phyloP scores from a whole-genome alignment of 2,888 invertebrate genomes.

The Gastrophysa polygoni region DNA sequence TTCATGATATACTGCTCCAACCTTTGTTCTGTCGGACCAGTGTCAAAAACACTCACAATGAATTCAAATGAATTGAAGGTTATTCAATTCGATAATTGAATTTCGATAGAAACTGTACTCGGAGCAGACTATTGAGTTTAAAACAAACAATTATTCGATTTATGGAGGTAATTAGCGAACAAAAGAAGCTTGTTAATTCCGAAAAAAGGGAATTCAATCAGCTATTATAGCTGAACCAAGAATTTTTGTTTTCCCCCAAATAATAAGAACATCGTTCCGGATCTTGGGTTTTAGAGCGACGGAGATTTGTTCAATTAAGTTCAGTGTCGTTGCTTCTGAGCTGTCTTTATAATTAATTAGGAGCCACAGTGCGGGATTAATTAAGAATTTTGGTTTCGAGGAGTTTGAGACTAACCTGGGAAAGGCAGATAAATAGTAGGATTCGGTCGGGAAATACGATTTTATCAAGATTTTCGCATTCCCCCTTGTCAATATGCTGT shows the following conservation, averaged over 20 bases:
- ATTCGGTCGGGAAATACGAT: not conserved
- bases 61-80: not conserved
- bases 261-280: conserved; percentile 26
- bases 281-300: conserved; percentile 5
- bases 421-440: conserved; percentile 2
- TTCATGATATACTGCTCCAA: no score
- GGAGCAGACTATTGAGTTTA: not conserved
- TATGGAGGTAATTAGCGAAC: conserved; percentile 46
- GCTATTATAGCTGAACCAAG: conserved; percentile 35
- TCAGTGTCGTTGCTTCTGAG: conserved; percentile 24
- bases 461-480: not conserved
- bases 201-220: conserved; percentile 45
- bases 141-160: conserved; percentile 34
- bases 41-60: no score
- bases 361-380: conserved; percentile 24
- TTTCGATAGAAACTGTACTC: not conserved
- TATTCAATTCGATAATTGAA: not conserved
- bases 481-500: not conserved
- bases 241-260: conserved; percentile 27
- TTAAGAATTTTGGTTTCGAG: conserved; percentile 20
- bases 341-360: conserved; percentile 28
- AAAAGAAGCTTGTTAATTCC: conserved; percentile 46
- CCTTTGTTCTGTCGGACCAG: no score
- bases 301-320: conserved; percentile 29
- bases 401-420: not conserved